Base-by-base conservation (phyloP, 2,797 vertebrate genomes). In the Poecilia picta region DNA sequence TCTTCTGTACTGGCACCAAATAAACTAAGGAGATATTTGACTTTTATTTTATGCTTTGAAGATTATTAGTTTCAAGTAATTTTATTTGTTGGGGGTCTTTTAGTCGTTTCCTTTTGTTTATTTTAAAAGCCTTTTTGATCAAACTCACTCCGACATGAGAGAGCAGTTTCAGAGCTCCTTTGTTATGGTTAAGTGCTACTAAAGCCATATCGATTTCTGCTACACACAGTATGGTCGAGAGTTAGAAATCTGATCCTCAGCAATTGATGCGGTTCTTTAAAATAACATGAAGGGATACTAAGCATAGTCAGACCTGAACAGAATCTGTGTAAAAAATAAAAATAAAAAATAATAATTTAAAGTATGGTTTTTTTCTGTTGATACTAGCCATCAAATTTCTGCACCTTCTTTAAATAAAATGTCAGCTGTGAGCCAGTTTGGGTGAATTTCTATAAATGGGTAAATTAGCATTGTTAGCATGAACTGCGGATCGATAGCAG, bases 161-260 rank as follows among this genome's bases (percentile, higher is more conserved):
- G 78, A 79, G 76, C 47, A 74, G 77, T 88, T 85, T 83, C 64
- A 84, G 57, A 77, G 55, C 62, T 72, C 78, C 45, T 88, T 84
- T 85, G 80, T 88, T 76, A 77, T 25, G 78, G 83, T 70, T 83
- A 83, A 91, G 84, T 74, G 71, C 83, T 20, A 72, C 80, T 90
- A 87, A 83, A 92, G 76, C 85, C 36, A 76, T 92, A 94, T 78
- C 51, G 80, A 92, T 90, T 87, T 85, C 45, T 12, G 0, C 66
- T 25, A 57, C 13, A 72, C n/a, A 72, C n/a, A 72, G 7, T 57
- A 80, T 74, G 59, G 47, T 57, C 15, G 11, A 82, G 70, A 82
- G 76, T 75, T 12, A 55, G 6, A 45, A 43, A 71, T 76, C 73
- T 72, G 73, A 79, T 74, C 77, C 77, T 28, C 68, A 70, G 31